Conservation (phyloP, 2,888 invertebrate genomes). For the Darwinula stevensoni region DNA sequence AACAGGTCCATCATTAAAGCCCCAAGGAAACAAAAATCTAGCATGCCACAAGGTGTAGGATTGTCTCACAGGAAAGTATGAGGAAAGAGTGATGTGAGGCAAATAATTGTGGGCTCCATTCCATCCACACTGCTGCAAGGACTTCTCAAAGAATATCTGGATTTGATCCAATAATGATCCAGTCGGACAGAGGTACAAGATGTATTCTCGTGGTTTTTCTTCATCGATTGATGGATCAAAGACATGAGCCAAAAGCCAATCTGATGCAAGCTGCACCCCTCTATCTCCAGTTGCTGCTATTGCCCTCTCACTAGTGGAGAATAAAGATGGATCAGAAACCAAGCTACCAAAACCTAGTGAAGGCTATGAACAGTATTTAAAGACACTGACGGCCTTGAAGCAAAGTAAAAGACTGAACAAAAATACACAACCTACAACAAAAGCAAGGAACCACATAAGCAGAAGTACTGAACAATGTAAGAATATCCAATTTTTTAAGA, state of each 20-base stretch:
- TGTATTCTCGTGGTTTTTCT: slow-evolving; percentile 46
- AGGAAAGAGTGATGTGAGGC: slow-evolving; percentile 63
- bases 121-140: slow-evolving; percentile 41
- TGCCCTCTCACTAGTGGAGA: slow-evolving; percentile 48
- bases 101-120: slow-evolving; percentile 70
- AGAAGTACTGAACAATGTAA: too few species aligned
- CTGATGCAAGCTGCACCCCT: slow-evolving; percentile 59
- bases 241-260: slow-evolving; percentile 68
- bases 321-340: slow-evolving; percentile 7
- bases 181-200: slow-evolving; percentile 57
- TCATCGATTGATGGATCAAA: slow-evolving; percentile 51
- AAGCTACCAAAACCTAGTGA: slow-evolving; percentile 5
- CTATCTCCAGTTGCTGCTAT: slow-evolving; percentile 63
- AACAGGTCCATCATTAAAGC: too few species aligned
- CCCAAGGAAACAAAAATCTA: too few species aligned
- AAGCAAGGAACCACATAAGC: too few species aligned
- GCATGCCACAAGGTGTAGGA: too few species aligned
- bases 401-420: too few species aligned
- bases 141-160: slow-evolving; percentile 34
- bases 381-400: too few species aligned
- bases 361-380: too few species aligned
- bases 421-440: too few species aligned
- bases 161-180: slow-evolving; percentile 38
- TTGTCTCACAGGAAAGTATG: slow-evolving; percentile 31
- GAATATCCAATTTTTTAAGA: too few species aligned